phyloP scores from a whole-genome alignment of 2,888 invertebrate genomes.

The Parnassius glacialis region DNA sequence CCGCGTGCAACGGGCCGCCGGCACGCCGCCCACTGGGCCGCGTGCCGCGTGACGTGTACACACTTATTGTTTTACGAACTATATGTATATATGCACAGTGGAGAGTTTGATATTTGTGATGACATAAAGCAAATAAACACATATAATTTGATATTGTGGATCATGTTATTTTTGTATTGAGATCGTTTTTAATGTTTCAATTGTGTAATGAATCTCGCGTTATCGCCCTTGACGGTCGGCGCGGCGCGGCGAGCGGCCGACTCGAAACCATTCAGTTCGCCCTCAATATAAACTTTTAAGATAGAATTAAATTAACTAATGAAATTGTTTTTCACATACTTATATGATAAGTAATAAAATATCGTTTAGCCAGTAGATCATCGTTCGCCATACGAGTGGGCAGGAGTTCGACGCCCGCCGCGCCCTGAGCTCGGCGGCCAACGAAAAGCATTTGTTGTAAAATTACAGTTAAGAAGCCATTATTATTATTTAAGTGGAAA shows the following conservation, averaged over 20 bases:
- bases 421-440: conserved; percentile 71
- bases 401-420: conserved; percentile 54
- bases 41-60: conserved; percentile 30
- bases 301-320: conserved; percentile 64
- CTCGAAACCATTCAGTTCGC: conserved; percentile 48
- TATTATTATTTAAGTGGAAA: conserved; percentile 77
- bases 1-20: conserved; percentile 49
- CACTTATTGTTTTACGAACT: conserved; percentile 47
- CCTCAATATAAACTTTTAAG: conserved; percentile 55
- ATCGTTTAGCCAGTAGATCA: conserved; percentile 69
- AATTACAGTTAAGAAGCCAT: conserved; percentile 78
- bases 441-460: conserved; percentile 80
- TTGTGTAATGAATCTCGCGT: conserved; percentile 31
- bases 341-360: conserved; percentile 73
- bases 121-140: conserved; percentile 58
- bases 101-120: conserved; percentile 69
- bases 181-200: conserved; percentile 52
- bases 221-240: conserved; percentile 30
- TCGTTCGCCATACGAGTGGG: conserved; percentile 59
- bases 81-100: conserved; percentile 77
- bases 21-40: conserved; percentile 33
- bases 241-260: conserved; percentile 40
- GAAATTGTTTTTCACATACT: conserved; percentile 74
- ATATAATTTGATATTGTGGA: conserved; percentile 61
- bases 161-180: conserved; percentile 73